phyloP scores from a whole-genome alignment of 2,797 vertebrate species.

The Micrastur ruficollis region DNA sequence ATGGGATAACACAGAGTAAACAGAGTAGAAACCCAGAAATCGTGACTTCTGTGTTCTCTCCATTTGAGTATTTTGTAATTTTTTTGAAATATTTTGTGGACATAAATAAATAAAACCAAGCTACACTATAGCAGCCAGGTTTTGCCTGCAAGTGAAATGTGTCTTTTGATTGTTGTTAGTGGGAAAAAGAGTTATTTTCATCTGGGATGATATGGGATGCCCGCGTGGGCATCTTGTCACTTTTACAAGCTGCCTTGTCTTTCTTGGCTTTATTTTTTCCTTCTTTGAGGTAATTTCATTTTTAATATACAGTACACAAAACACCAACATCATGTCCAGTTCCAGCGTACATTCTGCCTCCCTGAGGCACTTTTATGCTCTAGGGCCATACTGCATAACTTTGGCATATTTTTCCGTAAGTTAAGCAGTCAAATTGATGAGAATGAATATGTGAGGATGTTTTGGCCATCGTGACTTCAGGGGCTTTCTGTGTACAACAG shows the following conservation, averaged over 20 bases:
- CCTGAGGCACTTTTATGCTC: neutral
- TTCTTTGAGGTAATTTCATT: neutral
- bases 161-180: slow-evolving; percentile 33
- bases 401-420: rapidly evolving
- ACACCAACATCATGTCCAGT: rapidly evolving
- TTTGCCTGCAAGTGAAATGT: slow-evolving; percentile 24
- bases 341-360: neutral
- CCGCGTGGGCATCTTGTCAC: neutral
- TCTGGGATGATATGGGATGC: neutral
- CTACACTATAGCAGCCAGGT: slow-evolving; percentile 89
- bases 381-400: neutral
- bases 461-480: neutral
- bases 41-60: slow-evolving; percentile 99
- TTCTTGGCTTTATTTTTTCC: neutral
- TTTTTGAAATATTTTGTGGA: slow-evolving; percentile 99
- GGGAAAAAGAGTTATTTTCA: neutral
- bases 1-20: slow-evolving; percentile 99
- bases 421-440: neutral
- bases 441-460: neutral
- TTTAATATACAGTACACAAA: neutral
- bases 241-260: neutral
- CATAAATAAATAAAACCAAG: slow-evolving; percentile 99
- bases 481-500: neutral
- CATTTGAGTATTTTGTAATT: slow-evolving; percentile 99
- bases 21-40: slow-evolving; percentile 99